These are phyloP conservation scores for Raphicerus campestris DNA, from an alignment of 2,113 vertebrate species.

Conservation along the genomic window DNA sequence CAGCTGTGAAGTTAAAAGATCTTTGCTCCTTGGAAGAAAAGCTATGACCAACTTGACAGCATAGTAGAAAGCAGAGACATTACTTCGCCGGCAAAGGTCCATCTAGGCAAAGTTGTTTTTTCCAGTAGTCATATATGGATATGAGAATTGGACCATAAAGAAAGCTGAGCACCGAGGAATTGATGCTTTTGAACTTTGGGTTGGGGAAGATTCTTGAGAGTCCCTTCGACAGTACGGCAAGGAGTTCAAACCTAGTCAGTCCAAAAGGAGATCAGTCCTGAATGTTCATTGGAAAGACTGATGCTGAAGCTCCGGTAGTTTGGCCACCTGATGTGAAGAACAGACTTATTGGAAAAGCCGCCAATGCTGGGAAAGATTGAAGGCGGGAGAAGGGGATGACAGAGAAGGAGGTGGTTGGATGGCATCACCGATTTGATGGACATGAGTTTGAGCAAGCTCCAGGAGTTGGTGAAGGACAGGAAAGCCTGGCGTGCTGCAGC, in stretches of 20 bases:
- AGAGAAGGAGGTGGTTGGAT: not conserved
- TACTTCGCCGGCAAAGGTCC: not conserved
- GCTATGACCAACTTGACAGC: not conserved
- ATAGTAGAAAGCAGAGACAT: not conserved
- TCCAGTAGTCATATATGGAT: not conserved
- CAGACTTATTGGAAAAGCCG: not conserved
- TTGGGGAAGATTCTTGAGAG: not conserved
- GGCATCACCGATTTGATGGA: not conserved
- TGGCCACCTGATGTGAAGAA: not conserved
- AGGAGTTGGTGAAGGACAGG: not conserved
- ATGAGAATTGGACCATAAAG: not conserved
- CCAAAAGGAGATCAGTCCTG: not conserved
- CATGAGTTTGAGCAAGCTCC: not conserved
- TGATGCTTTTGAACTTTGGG: not conserved
- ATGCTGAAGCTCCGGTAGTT: not conserved
- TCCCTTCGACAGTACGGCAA: not conserved
- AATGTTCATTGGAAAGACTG: not conserved
- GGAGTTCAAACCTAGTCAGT: not conserved
- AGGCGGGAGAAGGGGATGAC: not conserved
- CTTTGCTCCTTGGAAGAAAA: not conserved
- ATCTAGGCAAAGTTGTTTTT: not conserved
- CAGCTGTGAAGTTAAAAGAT: not conserved
- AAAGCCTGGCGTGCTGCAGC: not conserved
- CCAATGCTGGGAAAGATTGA: not conserved
- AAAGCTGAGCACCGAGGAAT: not conserved